Base-by-base conservation (phyloP, 1,140 invertebrate species). In the Drosophila sechellia region DNA sequence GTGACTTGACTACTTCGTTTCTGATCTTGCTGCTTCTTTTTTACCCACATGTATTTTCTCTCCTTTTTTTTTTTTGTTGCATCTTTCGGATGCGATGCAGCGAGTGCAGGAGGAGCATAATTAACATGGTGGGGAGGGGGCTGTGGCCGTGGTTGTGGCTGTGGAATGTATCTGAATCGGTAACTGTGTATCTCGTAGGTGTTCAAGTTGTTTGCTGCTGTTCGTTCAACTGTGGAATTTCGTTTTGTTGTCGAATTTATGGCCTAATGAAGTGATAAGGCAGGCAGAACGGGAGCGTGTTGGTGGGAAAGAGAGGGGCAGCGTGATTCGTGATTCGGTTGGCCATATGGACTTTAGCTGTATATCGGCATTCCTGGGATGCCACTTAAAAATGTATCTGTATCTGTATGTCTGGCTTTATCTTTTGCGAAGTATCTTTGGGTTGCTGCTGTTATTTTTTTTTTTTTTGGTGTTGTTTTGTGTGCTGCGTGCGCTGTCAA, bases 221-320 rank as follows among this genome's bases (percentile, higher is more conserved):
- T 77, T 77, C 73, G 72, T 68, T 85, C 81, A 69, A 74, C 66
- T 89, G 72, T 71, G 84, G 84, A 89, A 87, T 87, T 81, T 89
- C 77, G 77, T 89, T 89, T 89, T 89, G 75, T 84, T 89, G 84
- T 89, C 85, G 84, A 89, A 89, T 89, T 89, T 89, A 89, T 89
- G 80, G 84, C 85, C 84, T 89, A 89, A 89, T 89, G 84, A 89
- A 89, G 84, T 89, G 84, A 89, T 89, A 89, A 89, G 85, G 77
- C 84, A 73, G 66, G 39, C 83, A 77, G 74, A 80, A 83, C 77
- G 81, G 70, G 74, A 77, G 71, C 66, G 66, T 42, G 25, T 27
- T 45, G 42, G 42, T 34, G 34, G 8, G 39, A 40, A 42, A 20
- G 25, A 27, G 56, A 45, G 66, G 40, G 10, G 48, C 10, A 31